Conservation (phyloP, 2,797 vertebrate genomes). For the Kryptopterus vitreolus region DNA sequence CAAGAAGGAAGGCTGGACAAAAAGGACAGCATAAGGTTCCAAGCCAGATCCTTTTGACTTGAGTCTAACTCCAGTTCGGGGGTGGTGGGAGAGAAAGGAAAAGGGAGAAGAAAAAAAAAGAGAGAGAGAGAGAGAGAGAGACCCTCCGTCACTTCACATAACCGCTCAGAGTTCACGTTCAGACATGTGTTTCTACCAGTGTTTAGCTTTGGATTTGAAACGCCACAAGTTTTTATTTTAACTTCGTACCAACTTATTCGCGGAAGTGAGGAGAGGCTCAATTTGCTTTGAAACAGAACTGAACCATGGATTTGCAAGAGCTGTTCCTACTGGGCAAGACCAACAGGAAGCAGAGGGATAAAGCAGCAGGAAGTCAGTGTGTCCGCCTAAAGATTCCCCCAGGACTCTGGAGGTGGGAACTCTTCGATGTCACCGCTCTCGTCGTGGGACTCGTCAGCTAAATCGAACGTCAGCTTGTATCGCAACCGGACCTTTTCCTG, state of each 20-base stretch:
- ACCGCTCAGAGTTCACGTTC: not conserved
- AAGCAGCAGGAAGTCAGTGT: conserved; percentile 52
- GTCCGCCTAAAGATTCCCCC: conserved; percentile 84
- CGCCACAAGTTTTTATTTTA: not conserved
- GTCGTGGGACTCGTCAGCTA: conserved; percentile 85
- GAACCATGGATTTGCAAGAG: conserved; percentile 24
- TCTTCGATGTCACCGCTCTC: conserved; percentile 94
- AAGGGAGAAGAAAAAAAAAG: conserved; percentile 4
- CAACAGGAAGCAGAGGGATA: conserved; percentile 63
- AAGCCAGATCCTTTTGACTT: conserved; percentile 49
- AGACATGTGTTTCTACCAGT: not conserved
- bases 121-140: no score
- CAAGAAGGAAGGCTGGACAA: conserved; percentile 35
- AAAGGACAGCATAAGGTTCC: conserved; percentile 35
- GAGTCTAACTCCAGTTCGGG: conserved; percentile 21
- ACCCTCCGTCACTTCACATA: conserved; percentile 31
- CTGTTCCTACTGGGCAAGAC: conserved; percentile 52
- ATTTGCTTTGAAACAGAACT: conserved; percentile 43
- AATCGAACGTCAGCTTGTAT: conserved; percentile 91
- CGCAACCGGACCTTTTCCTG: conserved; percentile 97
- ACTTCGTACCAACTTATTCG: not conserved
- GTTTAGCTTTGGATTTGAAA: not conserved
- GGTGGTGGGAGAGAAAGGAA: no score
- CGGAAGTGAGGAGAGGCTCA: conserved; percentile 31
- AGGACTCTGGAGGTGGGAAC: conserved; percentile 89